A percentile compares a stretch with the other conserved stretches of the same genome.
phyloP scores from a whole-genome alignment of 2,797 vertebrate genomes.

The Monodelphis domestica region DNA sequence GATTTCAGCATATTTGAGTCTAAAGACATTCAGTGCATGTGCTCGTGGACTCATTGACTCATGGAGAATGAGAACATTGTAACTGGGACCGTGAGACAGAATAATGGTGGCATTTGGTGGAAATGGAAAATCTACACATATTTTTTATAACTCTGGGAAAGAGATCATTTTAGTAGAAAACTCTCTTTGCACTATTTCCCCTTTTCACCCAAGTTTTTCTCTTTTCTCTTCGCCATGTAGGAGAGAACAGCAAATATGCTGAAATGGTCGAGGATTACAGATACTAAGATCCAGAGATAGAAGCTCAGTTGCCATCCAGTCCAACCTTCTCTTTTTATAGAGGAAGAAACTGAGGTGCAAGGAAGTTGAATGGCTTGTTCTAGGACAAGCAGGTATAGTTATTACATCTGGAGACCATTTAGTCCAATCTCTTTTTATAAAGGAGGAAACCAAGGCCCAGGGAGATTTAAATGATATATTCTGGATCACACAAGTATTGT shows the following conservation, averaged over 20 bases:
- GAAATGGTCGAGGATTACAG: neutral
- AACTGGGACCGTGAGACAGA: slow-evolving; percentile 59
- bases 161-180: slow-evolving; percentile 71
- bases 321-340: neutral
- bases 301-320: neutral
- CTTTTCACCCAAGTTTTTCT: slow-evolving; percentile 66
- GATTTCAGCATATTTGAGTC: slow-evolving; percentile 47
- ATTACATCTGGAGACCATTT: neutral
- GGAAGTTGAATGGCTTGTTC: neutral
- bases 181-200: slow-evolving; percentile 70
- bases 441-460: neutral
- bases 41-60: slow-evolving; percentile 62
- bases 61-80: slow-evolving; percentile 56
- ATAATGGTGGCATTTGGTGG: slow-evolving; percentile 71
- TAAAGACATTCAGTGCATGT: slow-evolving; percentile 52
- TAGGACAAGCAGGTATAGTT: neutral
- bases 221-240: slow-evolving; percentile 58
- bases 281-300: neutral
- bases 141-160: slow-evolving; percentile 73
- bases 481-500: neutral
- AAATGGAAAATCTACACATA: slow-evolving; percentile 63
- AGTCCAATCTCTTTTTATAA: neutral
- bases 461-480: neutral
- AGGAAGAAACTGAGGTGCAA: neutral
- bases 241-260: slow-evolving; percentile 67